Conservation (phyloP, 2,797 vertebrate genomes). For the Syncerus caffer region DNA sequence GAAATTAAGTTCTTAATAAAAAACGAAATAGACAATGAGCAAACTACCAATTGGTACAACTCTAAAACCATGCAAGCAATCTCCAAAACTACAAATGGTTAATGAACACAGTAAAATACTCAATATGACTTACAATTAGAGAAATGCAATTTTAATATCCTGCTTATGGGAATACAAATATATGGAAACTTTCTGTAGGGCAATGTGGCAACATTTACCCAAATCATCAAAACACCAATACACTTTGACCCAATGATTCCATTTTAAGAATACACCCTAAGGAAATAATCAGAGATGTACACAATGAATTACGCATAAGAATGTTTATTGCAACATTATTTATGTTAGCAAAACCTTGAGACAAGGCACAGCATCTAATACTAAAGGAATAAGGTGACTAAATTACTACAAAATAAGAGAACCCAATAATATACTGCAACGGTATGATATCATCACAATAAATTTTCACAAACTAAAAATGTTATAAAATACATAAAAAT, state of each 20-base stretch:
- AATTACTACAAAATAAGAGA: not conserved
- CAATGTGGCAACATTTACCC: conserved; percentile 32
- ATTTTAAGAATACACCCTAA: conserved; percentile 31
- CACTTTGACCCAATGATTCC: conserved; percentile 14
- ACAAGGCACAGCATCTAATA: not conserved
- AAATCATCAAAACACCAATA: conserved; percentile 47
- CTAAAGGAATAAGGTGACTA: not conserved
- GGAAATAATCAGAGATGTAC: conserved; percentile 6
- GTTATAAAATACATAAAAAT: not conserved
- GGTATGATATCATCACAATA: not conserved
- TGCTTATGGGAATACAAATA: not conserved
- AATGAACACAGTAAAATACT: conserved; percentile 3
- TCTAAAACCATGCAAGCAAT: not conserved
- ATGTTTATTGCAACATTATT: not conserved
- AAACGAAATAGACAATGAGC: not conserved
- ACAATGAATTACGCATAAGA: conserved; percentile 36
- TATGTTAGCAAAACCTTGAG: not conserved
- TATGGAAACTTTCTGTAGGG: conserved; percentile 39
- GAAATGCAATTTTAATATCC: not conserved
- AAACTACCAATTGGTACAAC: not conserved
- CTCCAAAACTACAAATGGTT: not conserved
- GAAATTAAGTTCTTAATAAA: not conserved
- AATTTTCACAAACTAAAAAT: not conserved
- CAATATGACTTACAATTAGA: conserved; percentile 29
- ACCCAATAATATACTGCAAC: not conserved